Percentiles rank a stretch among this genome's conserved stretches.
phyloP scores from a whole-genome alignment of 1,140 invertebrate genomes.

The Pseudachorutes palmiensis region DNA sequence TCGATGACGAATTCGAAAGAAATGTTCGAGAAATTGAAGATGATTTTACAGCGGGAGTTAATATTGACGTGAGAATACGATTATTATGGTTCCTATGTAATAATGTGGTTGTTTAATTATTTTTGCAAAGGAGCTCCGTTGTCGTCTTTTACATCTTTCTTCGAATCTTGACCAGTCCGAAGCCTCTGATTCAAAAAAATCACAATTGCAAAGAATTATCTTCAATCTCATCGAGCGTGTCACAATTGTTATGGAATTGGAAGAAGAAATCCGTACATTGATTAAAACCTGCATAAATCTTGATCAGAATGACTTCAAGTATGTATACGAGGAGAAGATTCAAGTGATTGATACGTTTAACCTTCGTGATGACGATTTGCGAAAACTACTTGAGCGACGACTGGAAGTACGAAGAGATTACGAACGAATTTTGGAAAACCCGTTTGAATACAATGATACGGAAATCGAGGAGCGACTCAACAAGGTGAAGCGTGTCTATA shows the following conservation, averaged over 20 bases:
- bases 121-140: neutral
- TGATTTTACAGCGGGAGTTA: neutral
- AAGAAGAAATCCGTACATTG: neutral
- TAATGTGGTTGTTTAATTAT: too few relatives aligned
- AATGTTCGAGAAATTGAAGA: neutral
- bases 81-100: neutral
- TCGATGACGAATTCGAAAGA: neutral
- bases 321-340: neutral
- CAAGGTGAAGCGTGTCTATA: too few relatives aligned
- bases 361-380: neutral
- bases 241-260: conserved; percentile 6
- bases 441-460: neutral
- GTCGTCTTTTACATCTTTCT: neutral
- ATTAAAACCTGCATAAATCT: neutral
- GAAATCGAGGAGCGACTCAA: neutral
- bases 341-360: neutral
- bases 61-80: neutral
- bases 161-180: neutral
- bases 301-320: neutral
- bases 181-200: neutral
- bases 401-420: neutral
- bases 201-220: neutral
- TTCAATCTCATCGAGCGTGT: neutral
- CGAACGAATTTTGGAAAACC: conserved; percentile 1
- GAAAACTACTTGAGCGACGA: neutral